Evolutionary conservation across 64 coral and sea anemone species (phyloP).

Genomic region (Montipora sp.): DNA sequence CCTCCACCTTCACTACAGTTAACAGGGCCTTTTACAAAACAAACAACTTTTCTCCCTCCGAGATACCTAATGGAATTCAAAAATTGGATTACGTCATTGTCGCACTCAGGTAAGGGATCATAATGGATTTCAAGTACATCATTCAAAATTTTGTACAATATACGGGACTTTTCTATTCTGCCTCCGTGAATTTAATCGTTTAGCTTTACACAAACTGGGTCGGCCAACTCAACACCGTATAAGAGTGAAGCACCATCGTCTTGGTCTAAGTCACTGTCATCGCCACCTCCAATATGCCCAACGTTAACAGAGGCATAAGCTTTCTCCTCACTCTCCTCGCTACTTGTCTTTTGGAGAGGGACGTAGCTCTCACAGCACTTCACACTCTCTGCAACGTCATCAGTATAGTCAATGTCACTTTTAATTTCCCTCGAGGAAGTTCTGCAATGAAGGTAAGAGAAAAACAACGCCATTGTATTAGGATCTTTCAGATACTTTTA

Average conservation of each 20-base stretch:
- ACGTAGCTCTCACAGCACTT: too few species aligned
- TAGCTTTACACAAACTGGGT: slow-evolving; percentile 56
- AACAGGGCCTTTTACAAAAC: slow-evolving; percentile 65
- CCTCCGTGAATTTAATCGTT: slow-evolving; percentile 51
- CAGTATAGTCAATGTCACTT: too few species aligned
- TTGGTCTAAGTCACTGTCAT: slow-evolving; percentile 23
- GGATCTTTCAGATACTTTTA: too few species aligned
- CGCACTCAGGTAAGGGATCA: slow-evolving; percentile 46
- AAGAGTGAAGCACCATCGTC: slow-evolving; percentile 28
- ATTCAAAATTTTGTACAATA: slow-evolving; percentile 50
- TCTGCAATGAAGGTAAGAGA: too few species aligned
- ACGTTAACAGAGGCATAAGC: too few species aligned
- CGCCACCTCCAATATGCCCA: neutral
- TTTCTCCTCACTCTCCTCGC: too few species aligned
- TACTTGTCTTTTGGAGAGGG: too few species aligned
- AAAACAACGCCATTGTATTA: too few species aligned
- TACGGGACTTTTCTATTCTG: slow-evolving; percentile 49
- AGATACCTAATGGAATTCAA: slow-evolving; percentile 61
- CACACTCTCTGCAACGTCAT: too few species aligned
- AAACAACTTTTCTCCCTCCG: slow-evolving; percentile 35
- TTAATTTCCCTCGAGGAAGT: too few species aligned
- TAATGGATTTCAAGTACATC: slow-evolving; percentile 57
- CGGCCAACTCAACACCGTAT: slow-evolving; percentile 46
- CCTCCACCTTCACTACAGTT: slow-evolving; percentile 42
- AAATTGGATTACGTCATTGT: slow-evolving; percentile 58